phyloP scores from a whole-genome alignment of 1,140 invertebrate genomes.

The Elysia chlorotica region DNA sequence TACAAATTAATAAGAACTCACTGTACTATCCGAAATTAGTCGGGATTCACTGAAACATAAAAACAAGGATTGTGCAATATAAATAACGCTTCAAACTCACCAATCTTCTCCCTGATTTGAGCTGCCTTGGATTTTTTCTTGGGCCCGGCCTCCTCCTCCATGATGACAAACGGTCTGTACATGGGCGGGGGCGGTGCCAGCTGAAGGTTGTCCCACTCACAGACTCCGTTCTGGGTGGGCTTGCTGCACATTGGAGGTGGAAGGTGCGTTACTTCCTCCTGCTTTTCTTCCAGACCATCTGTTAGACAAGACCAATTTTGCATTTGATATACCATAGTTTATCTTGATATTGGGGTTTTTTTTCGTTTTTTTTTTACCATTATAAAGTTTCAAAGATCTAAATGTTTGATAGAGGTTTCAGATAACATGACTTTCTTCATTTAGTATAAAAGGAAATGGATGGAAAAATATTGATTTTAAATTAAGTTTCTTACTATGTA shows the following conservation, averaged over 20 bases:
- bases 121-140: conserved; percentile 15
- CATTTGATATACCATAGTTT: neutral
- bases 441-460: too few relatives aligned
- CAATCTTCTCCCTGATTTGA: conserved; percentile 16
- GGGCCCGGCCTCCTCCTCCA: conserved; percentile 21
- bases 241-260: conserved; percentile 42
- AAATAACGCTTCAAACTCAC: too few relatives aligned
- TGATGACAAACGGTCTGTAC: conserved; percentile 50
- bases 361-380: neutral
- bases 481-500: too few relatives aligned
- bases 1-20: too few relatives aligned
- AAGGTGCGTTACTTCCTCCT: conserved; percentile 29
- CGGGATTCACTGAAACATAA: too few relatives aligned
- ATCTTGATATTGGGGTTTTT: too few relatives aligned
- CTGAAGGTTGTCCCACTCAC: conserved; percentile 40
- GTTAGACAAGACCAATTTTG: neutral
- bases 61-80: too few relatives aligned
- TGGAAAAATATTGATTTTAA: too few relatives aligned
- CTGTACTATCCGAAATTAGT: too few relatives aligned
- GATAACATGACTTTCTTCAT: too few relatives aligned
- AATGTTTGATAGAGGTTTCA: too few relatives aligned
- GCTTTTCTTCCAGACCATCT: neutral
- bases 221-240: conserved; percentile 38
- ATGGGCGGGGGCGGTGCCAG: conserved; percentile 54
- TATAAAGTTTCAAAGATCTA: neutral